Evolutionary conservation across 2,888 invertebrate genomes (phyloP), one percentile per base, ranked within the genome.

Genomic region (Eilema caniola): DNA sequence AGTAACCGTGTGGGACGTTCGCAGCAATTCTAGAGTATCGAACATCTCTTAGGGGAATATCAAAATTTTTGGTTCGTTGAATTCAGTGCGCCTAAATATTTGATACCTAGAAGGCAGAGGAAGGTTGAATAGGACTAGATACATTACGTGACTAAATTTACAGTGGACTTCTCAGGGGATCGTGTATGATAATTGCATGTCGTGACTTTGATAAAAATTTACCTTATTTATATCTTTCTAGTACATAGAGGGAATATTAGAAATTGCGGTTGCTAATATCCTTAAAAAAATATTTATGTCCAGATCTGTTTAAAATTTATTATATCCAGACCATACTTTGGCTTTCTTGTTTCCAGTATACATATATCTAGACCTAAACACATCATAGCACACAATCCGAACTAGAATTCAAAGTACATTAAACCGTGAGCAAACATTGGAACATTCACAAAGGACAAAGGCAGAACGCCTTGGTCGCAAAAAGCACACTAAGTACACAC

Each of bases 41-140:
- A 28, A 25, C 57, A 25, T 5, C 33, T 62, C 68, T 57, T 23
- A 16, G 16, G 61, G 68, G 57, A 62, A 25, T 20, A n/a, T 23
- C 41, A 68, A 56, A 57, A 62, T 25, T 53, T 67, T 62, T 25
- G 41, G 68, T n/a, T 25, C 8, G 24, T 1, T 37, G 37, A 62
- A 68, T 25, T 62, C 56, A 31, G 14, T 37, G n/a, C 14, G 47
- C 24, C 24, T 62, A 62, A 62, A 68, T 68, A 68, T 62, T 68
- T 62, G 23, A 67, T 60, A 61, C 41, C 11, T n/a, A 3, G 14
- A 60, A 56, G 56, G 33, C 56, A 28, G 25, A 4, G 16, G n/a
- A 28, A 59, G 66, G 60, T 33, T 24, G 37, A 20, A 23, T 20
- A 7, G 28, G 41, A 60, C 7, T 37, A 25, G 25, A 7, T 59